Percentiles rank a stretch among this genome's conserved stretches.
Conservation (phyloP, 2,113 vertebrate species). For the Leptodactylus fuscus region DNA sequence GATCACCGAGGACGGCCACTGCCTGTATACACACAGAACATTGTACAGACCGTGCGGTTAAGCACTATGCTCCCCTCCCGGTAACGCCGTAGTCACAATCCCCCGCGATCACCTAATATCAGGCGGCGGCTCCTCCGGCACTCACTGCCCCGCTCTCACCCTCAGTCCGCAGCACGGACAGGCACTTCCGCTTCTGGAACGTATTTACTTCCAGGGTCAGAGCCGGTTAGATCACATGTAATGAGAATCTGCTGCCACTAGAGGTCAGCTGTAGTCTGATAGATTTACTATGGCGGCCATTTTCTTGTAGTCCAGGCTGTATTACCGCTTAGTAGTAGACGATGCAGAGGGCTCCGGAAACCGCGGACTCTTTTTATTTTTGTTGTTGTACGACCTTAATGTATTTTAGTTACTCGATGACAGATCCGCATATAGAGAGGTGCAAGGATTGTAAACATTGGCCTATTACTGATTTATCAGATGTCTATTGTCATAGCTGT, state of each 20-base stretch:
- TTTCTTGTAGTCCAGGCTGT: background rate
- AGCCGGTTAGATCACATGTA: background rate
- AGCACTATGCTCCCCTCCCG: too few species aligned
- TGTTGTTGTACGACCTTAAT: too few species aligned
- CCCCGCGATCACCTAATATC: background rate
- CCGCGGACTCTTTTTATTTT: background rate
- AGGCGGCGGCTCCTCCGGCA: background rate
- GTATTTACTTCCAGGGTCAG: constrained; percentile 7
- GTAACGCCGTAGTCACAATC: background rate
- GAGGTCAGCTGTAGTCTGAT: background rate
- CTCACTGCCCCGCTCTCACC: background rate
- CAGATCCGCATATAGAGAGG: too few species aligned
- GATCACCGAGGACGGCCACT: too few species aligned
- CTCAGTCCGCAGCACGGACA: background rate
- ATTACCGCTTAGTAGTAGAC: background rate
- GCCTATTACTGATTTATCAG: too few species aligned
- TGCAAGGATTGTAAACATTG: too few species aligned
- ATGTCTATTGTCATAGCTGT: too few species aligned
- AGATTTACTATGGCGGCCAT: background rate
- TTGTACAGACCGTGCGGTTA: too few species aligned
- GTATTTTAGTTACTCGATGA: too few species aligned
- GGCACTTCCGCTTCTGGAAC: constrained; percentile 25
- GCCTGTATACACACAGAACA: too few species aligned
- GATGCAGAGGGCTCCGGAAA: background rate
- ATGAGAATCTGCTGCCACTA: background rate